These are phyloP conservation scores for Ditylenchus weischeri DNA, from an alignment of 2,888 invertebrate species.

Conservation along the genomic window DNA sequence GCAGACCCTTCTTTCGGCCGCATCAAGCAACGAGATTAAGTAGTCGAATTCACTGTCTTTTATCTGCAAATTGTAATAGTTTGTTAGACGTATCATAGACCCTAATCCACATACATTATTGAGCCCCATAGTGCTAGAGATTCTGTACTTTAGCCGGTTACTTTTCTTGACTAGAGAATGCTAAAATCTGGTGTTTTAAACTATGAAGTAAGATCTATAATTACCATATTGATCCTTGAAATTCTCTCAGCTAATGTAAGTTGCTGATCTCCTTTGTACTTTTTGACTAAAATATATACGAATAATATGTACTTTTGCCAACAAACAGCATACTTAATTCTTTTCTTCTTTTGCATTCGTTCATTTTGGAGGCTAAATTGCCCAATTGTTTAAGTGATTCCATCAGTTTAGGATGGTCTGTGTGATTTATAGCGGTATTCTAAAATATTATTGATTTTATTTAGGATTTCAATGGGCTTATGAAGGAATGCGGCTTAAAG, in stretches of 20 bases:
- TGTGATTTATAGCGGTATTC: constrained; percentile 48
- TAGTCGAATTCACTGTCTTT: constrained; percentile 44
- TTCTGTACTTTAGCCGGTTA: constrained; percentile 52
- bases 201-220: no score
- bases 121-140: constrained; percentile 48
- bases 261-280: constrained; percentile 42
- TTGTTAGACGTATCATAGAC: no score
- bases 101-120: constrained; percentile 31
- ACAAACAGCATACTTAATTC: constrained; percentile 43
- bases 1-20: constrained; percentile 44
- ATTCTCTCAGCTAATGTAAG: constrained; percentile 30
- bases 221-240: constrained; percentile 44
- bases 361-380: constrained; percentile 53
- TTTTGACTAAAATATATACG: constrained; percentile 38
- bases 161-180: constrained; percentile 52
- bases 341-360: constrained; percentile 52
- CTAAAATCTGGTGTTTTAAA: not conserved
- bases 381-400: constrained; percentile 52
- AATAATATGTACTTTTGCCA: not conserved
- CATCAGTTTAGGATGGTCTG: constrained; percentile 52
- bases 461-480: no score
- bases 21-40: constrained; percentile 43
- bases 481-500: no score
- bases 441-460: constrained; percentile 17
- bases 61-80: constrained; percentile 22